Conservation (phyloP, 2,797 vertebrate genomes). For the Sparidentex hasta region DNA sequence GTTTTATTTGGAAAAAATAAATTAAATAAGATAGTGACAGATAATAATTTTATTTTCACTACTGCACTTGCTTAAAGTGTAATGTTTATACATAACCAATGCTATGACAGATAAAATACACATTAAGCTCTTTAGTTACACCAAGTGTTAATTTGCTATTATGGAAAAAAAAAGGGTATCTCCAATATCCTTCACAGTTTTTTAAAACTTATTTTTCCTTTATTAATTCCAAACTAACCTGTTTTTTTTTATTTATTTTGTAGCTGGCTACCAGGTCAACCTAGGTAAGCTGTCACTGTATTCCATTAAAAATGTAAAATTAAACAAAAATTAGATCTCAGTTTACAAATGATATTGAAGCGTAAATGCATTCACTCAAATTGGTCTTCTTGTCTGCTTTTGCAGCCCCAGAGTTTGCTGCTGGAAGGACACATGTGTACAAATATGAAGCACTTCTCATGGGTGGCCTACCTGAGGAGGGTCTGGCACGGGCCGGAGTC, state of each 20-base stretch:
- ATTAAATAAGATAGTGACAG: neutral
- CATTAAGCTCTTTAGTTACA: neutral
- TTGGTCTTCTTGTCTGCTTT: slow-evolving; percentile 1
- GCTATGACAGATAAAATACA: neutral
- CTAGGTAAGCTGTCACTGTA: slow-evolving; percentile 73
- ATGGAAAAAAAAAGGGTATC: neutral
- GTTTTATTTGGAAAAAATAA: neutral
- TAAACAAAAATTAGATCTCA: neutral
- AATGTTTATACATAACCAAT: neutral
- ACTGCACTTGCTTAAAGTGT: neutral
- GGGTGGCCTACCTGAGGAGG: slow-evolving; percentile 84
- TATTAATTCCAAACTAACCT: slow-evolving; percentile 19
- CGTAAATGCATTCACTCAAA: neutral
- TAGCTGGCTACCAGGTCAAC: slow-evolving; percentile 73
- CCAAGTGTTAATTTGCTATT: no score
- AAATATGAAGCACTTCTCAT: slow-evolving; percentile 84
- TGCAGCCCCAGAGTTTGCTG: slow-evolving; percentile 80
- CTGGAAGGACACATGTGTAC: slow-evolving; percentile 81
- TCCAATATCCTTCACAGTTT: neutral
- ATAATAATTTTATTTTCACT: no score
- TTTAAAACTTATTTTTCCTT: neutral
- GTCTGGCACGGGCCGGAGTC: slow-evolving; percentile 85
- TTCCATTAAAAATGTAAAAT: neutral
- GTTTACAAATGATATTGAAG: neutral
- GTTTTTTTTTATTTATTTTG: slow-evolving; percentile 34